These are phyloP conservation scores for Pseudomugil tenellus DNA, from an alignment of 2,797 vertebrate species.

Conservation along the genomic window DNA sequence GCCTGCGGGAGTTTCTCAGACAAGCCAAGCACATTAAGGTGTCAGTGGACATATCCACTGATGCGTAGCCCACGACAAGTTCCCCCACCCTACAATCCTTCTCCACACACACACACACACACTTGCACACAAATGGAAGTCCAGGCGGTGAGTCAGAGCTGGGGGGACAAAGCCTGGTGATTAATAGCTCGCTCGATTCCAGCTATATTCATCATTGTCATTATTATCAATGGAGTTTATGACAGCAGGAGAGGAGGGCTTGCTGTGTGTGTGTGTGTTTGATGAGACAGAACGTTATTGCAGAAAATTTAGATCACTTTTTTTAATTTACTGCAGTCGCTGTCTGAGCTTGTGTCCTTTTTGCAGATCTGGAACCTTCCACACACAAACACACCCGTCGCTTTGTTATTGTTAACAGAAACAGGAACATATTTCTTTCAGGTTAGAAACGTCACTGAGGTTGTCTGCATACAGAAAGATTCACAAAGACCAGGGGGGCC, in stretches of 20 bases:
- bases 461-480: slow-evolving; percentile 18
- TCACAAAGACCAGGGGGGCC: slow-evolving; percentile 18
- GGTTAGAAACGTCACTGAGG: slow-evolving; percentile 19
- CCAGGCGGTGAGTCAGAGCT: slow-evolving; percentile 57
- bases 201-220: slow-evolving; percentile 78
- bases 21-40: slow-evolving; percentile 81
- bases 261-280: slow-evolving; percentile 45
- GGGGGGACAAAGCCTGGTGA: slow-evolving; percentile 62
- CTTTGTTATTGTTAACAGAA: slow-evolving; percentile 1
- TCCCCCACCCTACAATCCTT: slow-evolving; percentile 21
- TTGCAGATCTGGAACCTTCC: slow-evolving; percentile 12
- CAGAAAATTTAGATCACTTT: slow-evolving; percentile 40
- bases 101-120: slow-evolving; percentile 8
- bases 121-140: slow-evolving; percentile 30
- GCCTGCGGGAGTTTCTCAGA: slow-evolving; percentile 67
- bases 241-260: slow-evolving; percentile 62
- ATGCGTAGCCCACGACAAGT: slow-evolving; percentile 63
- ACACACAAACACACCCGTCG: neutral
- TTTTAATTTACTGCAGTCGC: neutral
- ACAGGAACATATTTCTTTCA: neutral
- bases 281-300: slow-evolving; percentile 49
- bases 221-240: slow-evolving; percentile 78
- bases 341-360: slow-evolving; percentile 17
- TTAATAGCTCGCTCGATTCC: slow-evolving; percentile 73
- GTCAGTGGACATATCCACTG: slow-evolving; percentile 78